Evolutionary conservation across 2,113 vertebrate species (phyloP).

Genomic region (Spea multiplicata): DNA sequence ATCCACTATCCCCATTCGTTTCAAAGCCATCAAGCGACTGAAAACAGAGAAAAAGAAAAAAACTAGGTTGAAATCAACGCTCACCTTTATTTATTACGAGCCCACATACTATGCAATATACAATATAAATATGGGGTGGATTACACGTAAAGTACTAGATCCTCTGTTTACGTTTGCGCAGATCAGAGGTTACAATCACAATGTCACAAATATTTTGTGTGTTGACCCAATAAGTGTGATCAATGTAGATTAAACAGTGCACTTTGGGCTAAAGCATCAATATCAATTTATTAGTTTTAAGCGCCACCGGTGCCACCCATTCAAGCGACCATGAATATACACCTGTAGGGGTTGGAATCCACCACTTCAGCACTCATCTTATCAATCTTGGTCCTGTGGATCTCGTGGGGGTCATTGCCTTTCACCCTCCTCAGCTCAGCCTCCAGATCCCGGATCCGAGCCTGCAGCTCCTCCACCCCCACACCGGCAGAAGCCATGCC

Average conservation of each 20-base stretch:
- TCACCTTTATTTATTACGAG: too few species aligned
- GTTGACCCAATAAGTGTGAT: too few species aligned
- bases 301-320: too few species aligned
- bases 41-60: slow-evolving; percentile 42
- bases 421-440: slow-evolving; percentile 68
- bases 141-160: too few species aligned
- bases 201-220: too few species aligned
- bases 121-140: too few species aligned
- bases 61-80: not conserved
- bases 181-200: too few species aligned
- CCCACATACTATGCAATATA: too few species aligned
- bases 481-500: slow-evolving; percentile 52
- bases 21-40: slow-evolving; percentile 95
- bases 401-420: slow-evolving; percentile 53
- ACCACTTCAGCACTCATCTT: slow-evolving; percentile 89
- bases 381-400: slow-evolving; percentile 71
- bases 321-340: not conserved
- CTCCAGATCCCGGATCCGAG: slow-evolving; percentile 77
- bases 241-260: too few species aligned
- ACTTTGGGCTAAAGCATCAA: too few species aligned
- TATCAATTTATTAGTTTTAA: too few species aligned
- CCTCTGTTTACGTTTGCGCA: too few species aligned
- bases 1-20: slow-evolving; percentile 95
- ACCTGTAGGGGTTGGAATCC: slow-evolving; percentile 97
- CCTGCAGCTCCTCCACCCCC: slow-evolving; percentile 72